These are phyloP conservation scores for Tachuris rubrigastra DNA, from an alignment of 2,113 vertebrate species.

Conservation along the genomic window DNA sequence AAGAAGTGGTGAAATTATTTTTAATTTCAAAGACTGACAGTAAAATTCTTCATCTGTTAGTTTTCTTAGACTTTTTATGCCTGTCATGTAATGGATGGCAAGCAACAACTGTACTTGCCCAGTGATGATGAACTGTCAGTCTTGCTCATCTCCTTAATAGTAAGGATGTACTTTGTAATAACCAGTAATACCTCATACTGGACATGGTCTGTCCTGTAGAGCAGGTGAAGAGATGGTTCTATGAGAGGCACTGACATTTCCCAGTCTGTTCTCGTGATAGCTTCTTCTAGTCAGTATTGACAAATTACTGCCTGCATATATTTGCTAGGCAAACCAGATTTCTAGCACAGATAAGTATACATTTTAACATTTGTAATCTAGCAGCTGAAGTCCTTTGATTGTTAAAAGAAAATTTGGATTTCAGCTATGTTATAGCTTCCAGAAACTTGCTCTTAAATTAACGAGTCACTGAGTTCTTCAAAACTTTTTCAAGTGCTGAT, in stretches of 20 bases:
- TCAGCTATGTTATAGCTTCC: conserved; percentile 15
- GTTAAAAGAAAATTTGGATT: conserved; percentile 39
- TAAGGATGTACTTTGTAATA: conserved; percentile 24
- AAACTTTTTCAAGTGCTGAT: conserved; percentile 64
- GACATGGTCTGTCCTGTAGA: conserved; percentile 15
- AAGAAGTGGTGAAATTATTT: not conserved
- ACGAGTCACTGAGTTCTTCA: conserved; percentile 54
- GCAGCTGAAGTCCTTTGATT: not conserved
- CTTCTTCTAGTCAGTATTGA: not conserved
- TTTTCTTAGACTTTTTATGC: not conserved
- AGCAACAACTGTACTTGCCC: not conserved
- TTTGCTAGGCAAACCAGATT: conserved; percentile 6
- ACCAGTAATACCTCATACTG: not conserved
- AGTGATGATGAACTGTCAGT: not conserved
- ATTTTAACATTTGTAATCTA: conserved; percentile 38
- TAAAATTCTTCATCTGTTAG: not conserved
- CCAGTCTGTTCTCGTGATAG: not conserved
- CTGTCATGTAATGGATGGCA: not conserved
- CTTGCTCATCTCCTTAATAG: not conserved
- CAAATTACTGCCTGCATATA: conserved; percentile 1
- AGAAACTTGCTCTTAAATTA: conserved; percentile 49
- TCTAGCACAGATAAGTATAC: not conserved
- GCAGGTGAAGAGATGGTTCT: conserved; percentile 13
- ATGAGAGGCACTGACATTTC: not conserved
- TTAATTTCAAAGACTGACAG: not conserved